These are phyloP conservation scores for Melanchra persicariae DNA, from an alignment of 2,888 invertebrate genomes.

Conservation along the genomic window DNA sequence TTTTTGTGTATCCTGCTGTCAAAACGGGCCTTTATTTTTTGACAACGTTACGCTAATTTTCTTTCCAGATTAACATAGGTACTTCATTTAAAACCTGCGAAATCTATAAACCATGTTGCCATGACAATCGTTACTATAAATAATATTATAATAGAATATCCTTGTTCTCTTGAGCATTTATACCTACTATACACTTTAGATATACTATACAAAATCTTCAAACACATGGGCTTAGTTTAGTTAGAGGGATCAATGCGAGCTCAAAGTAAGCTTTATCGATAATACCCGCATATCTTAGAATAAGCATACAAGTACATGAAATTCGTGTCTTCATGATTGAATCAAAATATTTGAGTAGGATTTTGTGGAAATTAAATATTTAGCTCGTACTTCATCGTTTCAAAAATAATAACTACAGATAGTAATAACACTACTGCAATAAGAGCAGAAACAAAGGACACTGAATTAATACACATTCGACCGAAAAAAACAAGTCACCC, in stretches of 20 bases:
- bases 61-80: not conserved
- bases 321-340: constrained; percentile 1
- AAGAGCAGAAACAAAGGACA: constrained; percentile 4
- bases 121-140: constrained; percentile 7
- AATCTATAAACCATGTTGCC: not conserved
- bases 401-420: not conserved
- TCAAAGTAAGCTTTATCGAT: constrained; percentile 33
- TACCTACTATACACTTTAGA: not conserved
- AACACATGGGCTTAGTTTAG: constrained; percentile 38
- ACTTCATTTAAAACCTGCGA: not conserved
- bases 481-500: constrained; percentile 5
- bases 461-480: not conserved
- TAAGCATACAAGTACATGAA: constrained; percentile 4
- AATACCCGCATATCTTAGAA: constrained; percentile 18
- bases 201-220: constrained; percentile 43
- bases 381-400: not conserved
- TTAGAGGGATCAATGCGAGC: constrained; percentile 29
- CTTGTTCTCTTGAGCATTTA: constrained; percentile 19
- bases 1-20: too few species aligned
- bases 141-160: not conserved
- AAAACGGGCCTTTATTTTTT: too few species aligned
- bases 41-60: too few species aligned
- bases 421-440: not conserved
- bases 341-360: constrained; percentile 15
- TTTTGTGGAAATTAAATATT: constrained; percentile 2